Conservation (phyloP, 2,888 invertebrate species). For the Brachyptera putata region DNA sequence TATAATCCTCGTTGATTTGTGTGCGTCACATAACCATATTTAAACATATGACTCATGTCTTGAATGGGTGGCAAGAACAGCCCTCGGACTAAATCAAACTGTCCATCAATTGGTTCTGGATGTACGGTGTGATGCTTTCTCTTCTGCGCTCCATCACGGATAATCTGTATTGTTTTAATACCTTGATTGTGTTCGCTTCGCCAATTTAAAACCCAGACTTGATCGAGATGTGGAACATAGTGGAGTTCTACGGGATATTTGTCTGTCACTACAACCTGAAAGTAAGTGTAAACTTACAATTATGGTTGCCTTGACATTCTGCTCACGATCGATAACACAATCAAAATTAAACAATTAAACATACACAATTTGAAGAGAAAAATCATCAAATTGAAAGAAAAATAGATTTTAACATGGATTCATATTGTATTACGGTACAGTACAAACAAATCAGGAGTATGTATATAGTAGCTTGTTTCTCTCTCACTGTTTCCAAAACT, state of each 20-base stretch:
- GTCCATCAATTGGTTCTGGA: constrained; percentile 69
- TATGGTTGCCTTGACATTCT: not conserved
- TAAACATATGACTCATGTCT: constrained; percentile 58
- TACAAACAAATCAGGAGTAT: no score
- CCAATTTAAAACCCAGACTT: constrained; percentile 73
- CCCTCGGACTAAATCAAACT: constrained; percentile 65
- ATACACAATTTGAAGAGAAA: not conserved
- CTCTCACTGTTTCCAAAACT: no score
- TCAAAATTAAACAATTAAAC: not conserved
- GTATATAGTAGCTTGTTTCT: no score
- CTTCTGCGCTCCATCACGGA: constrained; percentile 66
- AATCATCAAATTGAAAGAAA: no score
- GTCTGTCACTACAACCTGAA: constrained; percentile 64
- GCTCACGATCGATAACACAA: not conserved
- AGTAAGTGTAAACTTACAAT: not conserved
- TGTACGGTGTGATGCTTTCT: constrained; percentile 67
- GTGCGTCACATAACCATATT: constrained; percentile 71
- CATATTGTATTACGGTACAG: no score
- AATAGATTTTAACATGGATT: no score
- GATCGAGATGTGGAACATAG: constrained; percentile 66
- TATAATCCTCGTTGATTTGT: constrained; percentile 66
- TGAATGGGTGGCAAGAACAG: constrained; percentile 59
- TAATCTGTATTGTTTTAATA: constrained; percentile 64
- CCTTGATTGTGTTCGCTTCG: constrained; percentile 54
- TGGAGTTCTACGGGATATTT: constrained; percentile 65